phyloP scores from a whole-genome alignment of 2,797 vertebrate genomes.

The Clangula hyemalis region DNA sequence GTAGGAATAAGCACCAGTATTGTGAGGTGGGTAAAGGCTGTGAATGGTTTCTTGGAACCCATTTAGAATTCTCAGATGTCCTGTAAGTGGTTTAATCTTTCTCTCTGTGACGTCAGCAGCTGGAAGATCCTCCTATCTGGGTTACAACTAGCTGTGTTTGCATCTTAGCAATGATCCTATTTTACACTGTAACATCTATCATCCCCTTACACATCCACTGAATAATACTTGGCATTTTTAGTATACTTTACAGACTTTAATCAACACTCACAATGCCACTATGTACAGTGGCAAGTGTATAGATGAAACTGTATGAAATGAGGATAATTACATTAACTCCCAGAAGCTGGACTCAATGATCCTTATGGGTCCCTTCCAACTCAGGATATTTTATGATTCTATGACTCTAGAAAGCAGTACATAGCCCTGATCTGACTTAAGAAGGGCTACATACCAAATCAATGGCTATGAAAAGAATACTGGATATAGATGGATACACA shows the following conservation, averaged over 20 bases:
- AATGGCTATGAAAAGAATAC: not conserved
- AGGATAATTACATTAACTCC: not conserved
- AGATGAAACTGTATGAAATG: not conserved
- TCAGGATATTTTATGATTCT: too few species aligned
- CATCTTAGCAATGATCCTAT: not conserved
- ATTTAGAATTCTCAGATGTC: not conserved
- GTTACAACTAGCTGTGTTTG: not conserved
- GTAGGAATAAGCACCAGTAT: not conserved
- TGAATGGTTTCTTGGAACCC: not conserved
- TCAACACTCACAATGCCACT: not conserved
- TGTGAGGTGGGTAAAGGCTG: not conserved
- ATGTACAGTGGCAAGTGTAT: not conserved
- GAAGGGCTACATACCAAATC: not conserved
- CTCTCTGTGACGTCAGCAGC: not conserved
- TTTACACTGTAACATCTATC: not conserved
- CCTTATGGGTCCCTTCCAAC: too few species aligned
- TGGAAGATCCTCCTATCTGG: not conserved
- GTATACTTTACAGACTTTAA: not conserved
- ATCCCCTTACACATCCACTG: not conserved
- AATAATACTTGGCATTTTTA: not conserved
- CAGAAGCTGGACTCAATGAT: too few species aligned
- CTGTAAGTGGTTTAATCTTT: not conserved
- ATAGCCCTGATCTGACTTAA: not conserved
- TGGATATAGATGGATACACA: not conserved
- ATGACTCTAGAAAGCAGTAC: not conserved